Base-by-base conservation (phyloP, 2,888 invertebrate species). In the Helicoverpa assulta region DNA sequence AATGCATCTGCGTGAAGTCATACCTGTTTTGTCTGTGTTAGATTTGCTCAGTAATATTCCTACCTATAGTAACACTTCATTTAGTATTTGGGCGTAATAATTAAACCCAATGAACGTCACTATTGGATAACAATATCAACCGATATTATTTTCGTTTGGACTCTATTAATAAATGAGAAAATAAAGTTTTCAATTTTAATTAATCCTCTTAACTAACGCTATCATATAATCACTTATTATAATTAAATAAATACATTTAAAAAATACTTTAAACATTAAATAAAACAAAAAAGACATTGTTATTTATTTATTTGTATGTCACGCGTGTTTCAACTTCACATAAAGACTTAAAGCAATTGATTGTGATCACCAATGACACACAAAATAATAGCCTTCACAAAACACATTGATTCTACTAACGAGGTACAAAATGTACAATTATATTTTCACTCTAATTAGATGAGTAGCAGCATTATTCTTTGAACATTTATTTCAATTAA, bases 381-480 rank as follows among this genome's bases (percentile, higher is more conserved):
- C 14, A 74, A 65, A 47, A 79, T 79, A 14, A 76, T 63, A 63
- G 62, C 18, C 37, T 59, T 53, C 56, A 57, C 33, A 43, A 37
- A 79, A 63, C 74, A 73, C 50, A 40, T 74, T 54, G 63, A 74
- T 67, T 78, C 14, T 29, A 63, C 59, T 76, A 76, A 78, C 63
- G 75, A 76, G 43, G 40, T 57, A 78, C 75, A 78, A 76, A 78
- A 62, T 59, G 43, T 68, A 62, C 60, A 21, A 57, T 59, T 63
- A 62, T 40, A 18, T 60, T 53, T 60, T 58, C 43, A 56, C 18
- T 37, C 14, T 75, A 76, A 76, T 79, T 76, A 76, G 56, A 79
- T n/a, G 12, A 64, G 59, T 68, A 54, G 16, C 56, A 50, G 12
- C 21, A 26, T 79, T 67, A 14, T 33, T 62, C 51, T 52, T 75